A percentile compares a stretch with the other conserved stretches of the same genome.
phyloP scores from a whole-genome alignment of 2,113 vertebrate genomes.

The Zosterops lateralis region DNA sequence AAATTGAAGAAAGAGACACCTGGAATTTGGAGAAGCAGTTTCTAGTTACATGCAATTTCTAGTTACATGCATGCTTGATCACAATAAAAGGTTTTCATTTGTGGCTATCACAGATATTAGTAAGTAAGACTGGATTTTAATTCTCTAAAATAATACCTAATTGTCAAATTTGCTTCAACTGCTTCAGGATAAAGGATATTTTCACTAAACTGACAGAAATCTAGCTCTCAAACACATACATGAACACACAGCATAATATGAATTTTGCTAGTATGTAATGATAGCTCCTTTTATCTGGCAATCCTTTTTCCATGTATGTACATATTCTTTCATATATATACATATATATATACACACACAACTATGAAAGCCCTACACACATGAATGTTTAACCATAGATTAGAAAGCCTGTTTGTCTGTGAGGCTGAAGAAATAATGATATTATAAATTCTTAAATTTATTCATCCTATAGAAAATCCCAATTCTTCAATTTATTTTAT shows the following conservation, averaged over 20 bases:
- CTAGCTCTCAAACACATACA: not conserved
- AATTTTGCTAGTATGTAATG: not conserved
- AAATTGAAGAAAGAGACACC: not conserved
- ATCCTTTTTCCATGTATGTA: not conserved
- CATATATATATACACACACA: not conserved
- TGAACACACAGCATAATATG: not conserved
- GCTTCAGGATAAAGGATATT: not conserved
- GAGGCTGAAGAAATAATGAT: not conserved
- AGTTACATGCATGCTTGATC: rapidly evolving
- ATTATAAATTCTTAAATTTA: not conserved
- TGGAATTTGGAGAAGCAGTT: not conserved
- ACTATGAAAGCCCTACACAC: not conserved
- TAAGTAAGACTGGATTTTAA: not conserved
- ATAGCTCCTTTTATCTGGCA: not conserved
- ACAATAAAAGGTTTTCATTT: not conserved
- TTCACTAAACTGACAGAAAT: not conserved
- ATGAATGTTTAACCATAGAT: not conserved
- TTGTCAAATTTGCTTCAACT: not conserved
- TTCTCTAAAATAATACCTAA: not conserved
- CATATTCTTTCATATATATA: not conserved
- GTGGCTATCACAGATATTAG: not conserved
- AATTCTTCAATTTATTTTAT: not conserved
- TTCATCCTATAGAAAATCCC: not conserved
- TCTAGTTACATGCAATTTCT: not conserved
- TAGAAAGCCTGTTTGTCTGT: not conserved